Conservation (phyloP, 1,140 invertebrate genomes). For the Lepidurus apus region DNA sequence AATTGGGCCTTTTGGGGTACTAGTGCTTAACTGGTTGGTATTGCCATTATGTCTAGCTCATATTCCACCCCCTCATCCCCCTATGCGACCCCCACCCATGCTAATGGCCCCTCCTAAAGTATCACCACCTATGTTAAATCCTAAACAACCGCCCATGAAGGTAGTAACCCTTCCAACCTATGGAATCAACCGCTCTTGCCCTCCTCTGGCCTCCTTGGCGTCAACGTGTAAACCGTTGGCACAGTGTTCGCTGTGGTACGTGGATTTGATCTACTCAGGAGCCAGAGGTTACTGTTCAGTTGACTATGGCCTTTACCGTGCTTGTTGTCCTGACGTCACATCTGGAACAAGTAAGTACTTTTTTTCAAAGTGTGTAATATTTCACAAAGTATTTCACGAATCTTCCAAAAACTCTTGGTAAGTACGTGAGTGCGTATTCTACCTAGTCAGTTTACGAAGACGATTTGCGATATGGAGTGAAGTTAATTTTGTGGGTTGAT, state of each 20-base stretch:
- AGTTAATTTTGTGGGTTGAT: too few relatives aligned
- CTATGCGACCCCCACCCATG: background rate
- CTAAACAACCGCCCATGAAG: background rate
- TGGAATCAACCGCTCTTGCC: background rate
- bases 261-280: conserved; percentile 11
- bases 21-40: background rate
- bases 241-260: conserved; percentile 35
- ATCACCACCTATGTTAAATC: background rate
- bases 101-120: background rate
- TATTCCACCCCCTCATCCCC: background rate
- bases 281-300: conserved; percentile 22
- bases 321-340: conserved; percentile 32
- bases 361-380: background rate
- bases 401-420: too few relatives aligned
- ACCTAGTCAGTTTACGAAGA: too few relatives aligned
- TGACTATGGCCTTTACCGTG: conserved; percentile 23
- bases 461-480: too few relatives aligned
- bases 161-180: background rate
- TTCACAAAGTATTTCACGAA: too few relatives aligned
- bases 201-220: conserved; percentile 2
- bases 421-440: too few relatives aligned
- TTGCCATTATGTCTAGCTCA: background rate
- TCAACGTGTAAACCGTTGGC: conserved; percentile 25
- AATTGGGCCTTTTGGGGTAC: background rate
- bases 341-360: conserved; percentile 31